Conservation (phyloP, 2,888 invertebrate genomes). For the Drosophila rubida region DNA sequence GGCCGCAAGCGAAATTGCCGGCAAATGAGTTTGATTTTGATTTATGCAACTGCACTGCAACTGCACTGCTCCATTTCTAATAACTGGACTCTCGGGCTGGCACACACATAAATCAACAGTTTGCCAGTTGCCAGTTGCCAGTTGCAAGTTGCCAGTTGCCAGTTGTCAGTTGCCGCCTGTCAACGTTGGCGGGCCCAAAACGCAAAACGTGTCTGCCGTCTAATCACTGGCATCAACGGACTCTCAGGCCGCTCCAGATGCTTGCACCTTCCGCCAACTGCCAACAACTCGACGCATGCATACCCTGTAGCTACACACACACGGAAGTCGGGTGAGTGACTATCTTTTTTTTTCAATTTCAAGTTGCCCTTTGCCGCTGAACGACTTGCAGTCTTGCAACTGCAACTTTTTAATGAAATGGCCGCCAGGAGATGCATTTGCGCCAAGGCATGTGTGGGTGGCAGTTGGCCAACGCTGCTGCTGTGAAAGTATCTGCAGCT, state of each 20-base stretch:
- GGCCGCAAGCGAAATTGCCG: constrained; percentile 36
- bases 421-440: constrained; percentile 35
- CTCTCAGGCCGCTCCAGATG: constrained; percentile 47
- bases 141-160: constrained; percentile 20
- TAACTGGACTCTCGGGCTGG: constrained; percentile 60
- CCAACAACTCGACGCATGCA: neutral
- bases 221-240: constrained; percentile 71
- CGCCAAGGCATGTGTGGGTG: constrained; percentile 10
- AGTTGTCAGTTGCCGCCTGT: constrained; percentile 52
- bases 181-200: constrained; percentile 72
- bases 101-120: constrained; percentile 52
- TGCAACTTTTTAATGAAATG: constrained; percentile 34
- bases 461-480: constrained; percentile 23
- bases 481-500: neutral
- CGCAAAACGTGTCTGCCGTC: constrained; percentile 61
- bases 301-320: constrained; percentile 2
- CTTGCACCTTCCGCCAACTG: constrained; percentile 23
- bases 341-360: neutral
- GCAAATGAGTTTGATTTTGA: constrained; percentile 75
- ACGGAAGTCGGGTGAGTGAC: neutral
- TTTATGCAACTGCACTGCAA: constrained; percentile 57
- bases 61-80: constrained; percentile 66
- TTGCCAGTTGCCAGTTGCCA: constrained; percentile 28
- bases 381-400: neutral
- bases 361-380: neutral